Evolutionary conservation across 2,797 vertebrate species (phyloP), one percentile per base, ranked within the genome.

Genomic region (Sebastolobus alascanus): DNA sequence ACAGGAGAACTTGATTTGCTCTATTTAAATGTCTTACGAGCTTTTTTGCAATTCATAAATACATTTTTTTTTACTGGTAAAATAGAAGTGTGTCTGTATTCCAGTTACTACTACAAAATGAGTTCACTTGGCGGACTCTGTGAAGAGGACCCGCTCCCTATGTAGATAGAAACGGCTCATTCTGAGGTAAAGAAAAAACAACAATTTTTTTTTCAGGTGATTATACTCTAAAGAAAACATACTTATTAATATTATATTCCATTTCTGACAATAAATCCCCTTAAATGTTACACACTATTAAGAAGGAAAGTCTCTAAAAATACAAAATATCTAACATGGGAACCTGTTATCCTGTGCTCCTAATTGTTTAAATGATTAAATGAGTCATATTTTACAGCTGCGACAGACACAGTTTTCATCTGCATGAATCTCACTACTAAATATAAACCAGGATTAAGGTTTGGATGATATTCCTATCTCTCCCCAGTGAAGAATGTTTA

Each of bases 371-470:
- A 68, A 65, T 46, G 20, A 38, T 60, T 65, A 7, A 40, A 29
- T 22, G 11, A 18, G 29, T 37, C 8, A 27, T 38, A 43, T 60
- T 83, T 73, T 20, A 43, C 38, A 79, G 18, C 20, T 12, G 11
- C 8, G 11, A 13, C 16, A 12, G 31, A 54, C 43, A 4, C n/a
- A n/a, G 11, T 73, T 40, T 68, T 40, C 68, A 83, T 84, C 68
- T 65, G 69, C 77, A 50, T 68, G 46, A 59, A 82, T 87, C 73
- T 80, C 22, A 31, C 71, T 69, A 38, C 84, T 87, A 87, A 88
- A 90, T 87, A 88, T 92, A 89, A 79, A 84, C 72, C 58, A 6
- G 86, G 86, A 89, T 93, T 84, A 91, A 77, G 78, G 79, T 87
- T 86, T 61, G 73, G 78, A 75, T 87, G 81, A 80, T 80, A 68